phyloP scores from a whole-genome alignment of 1,140 invertebrate species.

The Aphelinus atriplicis region DNA sequence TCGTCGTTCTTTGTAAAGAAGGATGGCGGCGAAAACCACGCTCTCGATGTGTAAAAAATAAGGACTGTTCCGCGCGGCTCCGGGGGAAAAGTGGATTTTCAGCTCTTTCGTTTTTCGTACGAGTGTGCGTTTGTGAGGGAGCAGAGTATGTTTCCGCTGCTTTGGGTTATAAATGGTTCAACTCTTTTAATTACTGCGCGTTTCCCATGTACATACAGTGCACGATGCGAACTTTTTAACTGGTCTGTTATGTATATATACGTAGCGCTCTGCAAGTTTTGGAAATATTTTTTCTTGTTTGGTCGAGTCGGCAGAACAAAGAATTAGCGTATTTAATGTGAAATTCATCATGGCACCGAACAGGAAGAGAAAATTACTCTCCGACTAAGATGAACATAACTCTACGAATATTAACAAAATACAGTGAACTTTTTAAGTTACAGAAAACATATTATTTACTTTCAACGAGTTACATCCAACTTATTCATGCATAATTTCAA shows the following conservation, averaged over 20 bases:
- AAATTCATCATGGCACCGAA: slow-evolving; percentile 1
- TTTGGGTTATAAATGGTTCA: slow-evolving; percentile 32
- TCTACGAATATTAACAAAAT: no score
- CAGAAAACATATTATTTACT: no score
- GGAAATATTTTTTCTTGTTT: slow-evolving; percentile 22
- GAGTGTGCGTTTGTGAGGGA: background rate
- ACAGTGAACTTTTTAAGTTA: no score
- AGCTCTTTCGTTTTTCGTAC: background rate
- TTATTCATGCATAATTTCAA: no score
- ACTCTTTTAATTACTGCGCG: slow-evolving; percentile 35
- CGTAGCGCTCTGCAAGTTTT: slow-evolving; percentile 15
- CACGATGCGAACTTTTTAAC: slow-evolving; percentile 6
- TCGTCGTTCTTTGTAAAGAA: background rate
- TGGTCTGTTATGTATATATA: no score
- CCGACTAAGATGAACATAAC: no score
- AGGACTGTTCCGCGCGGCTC: background rate
- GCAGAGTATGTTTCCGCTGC: background rate
- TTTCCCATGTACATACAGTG: slow-evolving; percentile 4
- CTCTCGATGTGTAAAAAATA: slow-evolving; percentile 1
- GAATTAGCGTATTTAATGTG: slow-evolving; percentile 6
- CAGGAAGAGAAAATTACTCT: background rate
- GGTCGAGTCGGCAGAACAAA: background rate
- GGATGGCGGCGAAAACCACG: no score
- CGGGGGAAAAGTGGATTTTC: slow-evolving; percentile 13
- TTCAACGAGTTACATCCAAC: no score